Conservation (phyloP, 2,888 invertebrate species). For the Gryllus longicercus region DNA sequence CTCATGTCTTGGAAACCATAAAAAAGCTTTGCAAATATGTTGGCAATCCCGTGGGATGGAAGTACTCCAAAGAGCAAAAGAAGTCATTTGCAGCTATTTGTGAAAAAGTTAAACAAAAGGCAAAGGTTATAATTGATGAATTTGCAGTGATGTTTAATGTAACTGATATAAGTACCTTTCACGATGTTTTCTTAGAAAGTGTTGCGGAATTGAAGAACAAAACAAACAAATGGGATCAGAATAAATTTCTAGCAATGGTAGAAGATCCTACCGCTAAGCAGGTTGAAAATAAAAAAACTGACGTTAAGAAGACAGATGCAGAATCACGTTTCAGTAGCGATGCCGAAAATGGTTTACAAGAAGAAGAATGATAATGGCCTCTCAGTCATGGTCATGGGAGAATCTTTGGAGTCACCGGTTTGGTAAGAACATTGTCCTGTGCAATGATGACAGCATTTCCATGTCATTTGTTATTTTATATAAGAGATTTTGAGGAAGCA, state of each 20-base stretch:
- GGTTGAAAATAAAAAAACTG: background rate
- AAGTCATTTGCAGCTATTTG: background rate
- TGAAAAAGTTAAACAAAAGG: background rate
- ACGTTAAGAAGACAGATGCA: too few species aligned
- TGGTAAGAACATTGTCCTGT: too few species aligned
- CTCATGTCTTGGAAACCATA: constrained; percentile 72
- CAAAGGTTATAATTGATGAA: background rate
- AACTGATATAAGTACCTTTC: background rate
- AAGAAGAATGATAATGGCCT: too few species aligned
- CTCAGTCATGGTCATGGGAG: too few species aligned
- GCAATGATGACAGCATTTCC: too few species aligned
- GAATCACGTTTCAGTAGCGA: too few species aligned
- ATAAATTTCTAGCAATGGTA: background rate
- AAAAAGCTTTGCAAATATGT: constrained; percentile 51
- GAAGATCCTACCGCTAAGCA: background rate
- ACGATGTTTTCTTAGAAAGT: background rate
- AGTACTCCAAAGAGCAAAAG: background rate
- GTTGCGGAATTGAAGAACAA: background rate
- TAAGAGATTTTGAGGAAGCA: too few species aligned
- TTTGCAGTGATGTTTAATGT: background rate
- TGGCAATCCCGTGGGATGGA: background rate
- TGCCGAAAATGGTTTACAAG: too few species aligned
- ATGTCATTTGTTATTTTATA: too few species aligned
- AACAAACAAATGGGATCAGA: background rate
- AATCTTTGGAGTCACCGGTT: too few species aligned